A percentile compares a stretch with the other conserved stretches of the same genome.
These are phyloP conservation scores for Magallana ariakensis DNA, from an alignment of 1,140 invertebrate species.

Conservation along the genomic window DNA sequence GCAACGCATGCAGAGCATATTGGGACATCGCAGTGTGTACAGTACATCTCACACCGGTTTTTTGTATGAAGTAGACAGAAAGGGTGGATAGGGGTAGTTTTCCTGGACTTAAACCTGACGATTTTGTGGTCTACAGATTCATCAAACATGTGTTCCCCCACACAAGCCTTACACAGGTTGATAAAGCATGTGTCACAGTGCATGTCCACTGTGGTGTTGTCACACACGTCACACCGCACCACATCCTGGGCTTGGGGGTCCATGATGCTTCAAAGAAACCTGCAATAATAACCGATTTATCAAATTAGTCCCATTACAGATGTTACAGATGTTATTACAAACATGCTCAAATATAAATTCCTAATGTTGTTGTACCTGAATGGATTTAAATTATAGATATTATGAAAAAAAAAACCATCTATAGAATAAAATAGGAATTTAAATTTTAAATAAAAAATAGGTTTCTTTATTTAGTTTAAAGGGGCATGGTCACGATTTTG, in stretches of 20 bases:
- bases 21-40: neutral
- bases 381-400: too few species aligned
- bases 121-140: constrained; percentile 1
- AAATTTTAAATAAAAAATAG: too few species aligned
- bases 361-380: too few species aligned
- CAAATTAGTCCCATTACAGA: too few species aligned
- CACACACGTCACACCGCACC: neutral
- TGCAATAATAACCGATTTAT: too few species aligned
- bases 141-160: neutral
- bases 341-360: too few species aligned
- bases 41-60: neutral
- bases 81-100: neutral
- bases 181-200: neutral
- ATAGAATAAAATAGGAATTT: too few species aligned
- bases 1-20: neutral
- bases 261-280: neutral
- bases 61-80: neutral
- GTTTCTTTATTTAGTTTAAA: too few species aligned
- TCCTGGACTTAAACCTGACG: neutral
- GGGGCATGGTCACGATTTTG: too few species aligned
- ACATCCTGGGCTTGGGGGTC: neutral
- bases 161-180: neutral
- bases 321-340: too few species aligned
- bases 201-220: neutral
- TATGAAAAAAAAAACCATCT: too few species aligned